phyloP scores from a whole-genome alignment of 2,797 vertebrate species.

The Poecilia wingei region DNA sequence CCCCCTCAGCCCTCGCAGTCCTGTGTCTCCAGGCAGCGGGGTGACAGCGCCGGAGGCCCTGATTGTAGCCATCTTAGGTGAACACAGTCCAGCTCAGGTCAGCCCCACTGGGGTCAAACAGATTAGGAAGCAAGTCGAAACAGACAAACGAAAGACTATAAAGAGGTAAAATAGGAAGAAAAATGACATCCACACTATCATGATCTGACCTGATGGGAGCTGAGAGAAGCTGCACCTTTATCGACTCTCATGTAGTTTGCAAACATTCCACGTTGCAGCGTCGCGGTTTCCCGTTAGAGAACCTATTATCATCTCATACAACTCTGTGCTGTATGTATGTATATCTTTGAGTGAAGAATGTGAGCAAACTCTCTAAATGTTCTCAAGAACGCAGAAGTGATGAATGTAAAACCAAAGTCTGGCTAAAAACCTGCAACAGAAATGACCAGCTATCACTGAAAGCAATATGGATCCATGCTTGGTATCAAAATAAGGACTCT shows the following conservation, averaged over 20 bases:
- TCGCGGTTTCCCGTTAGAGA: slow-evolving; percentile 55
- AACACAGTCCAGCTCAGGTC: slow-evolving; percentile 75
- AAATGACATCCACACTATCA: slow-evolving; percentile 5
- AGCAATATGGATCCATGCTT: slow-evolving; percentile 43
- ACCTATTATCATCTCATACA: slow-evolving; percentile 53
- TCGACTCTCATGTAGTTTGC: slow-evolving; percentile 60
- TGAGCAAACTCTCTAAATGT: slow-evolving; percentile 59
- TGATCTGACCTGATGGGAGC: slow-evolving; percentile 43
- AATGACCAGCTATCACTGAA: slow-evolving; percentile 19
- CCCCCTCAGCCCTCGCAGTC: slow-evolving; percentile 76
- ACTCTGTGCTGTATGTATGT: slow-evolving; percentile 43
- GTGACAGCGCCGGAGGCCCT: slow-evolving; percentile 81
- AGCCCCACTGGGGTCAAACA: slow-evolving; percentile 66
- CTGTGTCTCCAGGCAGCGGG: slow-evolving; percentile 70
- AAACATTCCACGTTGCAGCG: slow-evolving; percentile 64
- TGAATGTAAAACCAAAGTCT: slow-evolving; percentile 64
- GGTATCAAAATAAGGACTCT: slow-evolving; percentile 37
- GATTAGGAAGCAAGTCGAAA: slow-evolving; percentile 58
- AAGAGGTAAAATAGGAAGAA: slow-evolving; percentile 26
- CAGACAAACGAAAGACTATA: slow-evolving; percentile 41
- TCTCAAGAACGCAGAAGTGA: slow-evolving; percentile 62
- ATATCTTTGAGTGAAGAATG: slow-evolving; percentile 45
- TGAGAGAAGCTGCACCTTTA: slow-evolving; percentile 48
- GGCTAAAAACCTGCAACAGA: slow-evolving; percentile 30
- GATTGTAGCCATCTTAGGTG: slow-evolving; percentile 82